Percentiles rank a stretch among this genome's conserved stretches.
phyloP scores from a whole-genome alignment of 2,888 invertebrate species.

The Nomada ruficornis region DNA sequence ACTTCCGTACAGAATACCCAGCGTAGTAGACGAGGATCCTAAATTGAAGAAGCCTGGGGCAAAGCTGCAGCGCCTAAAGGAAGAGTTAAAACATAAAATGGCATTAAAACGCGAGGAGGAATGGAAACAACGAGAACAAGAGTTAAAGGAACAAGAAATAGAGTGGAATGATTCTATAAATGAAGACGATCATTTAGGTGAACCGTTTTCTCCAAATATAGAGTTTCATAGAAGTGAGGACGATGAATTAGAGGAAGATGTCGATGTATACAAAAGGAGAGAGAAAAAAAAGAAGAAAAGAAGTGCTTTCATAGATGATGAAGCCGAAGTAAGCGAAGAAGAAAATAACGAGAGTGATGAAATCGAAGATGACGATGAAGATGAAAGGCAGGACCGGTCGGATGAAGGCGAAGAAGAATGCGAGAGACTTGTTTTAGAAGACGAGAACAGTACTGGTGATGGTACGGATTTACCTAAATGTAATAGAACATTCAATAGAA shows the following conservation, averaged over 20 bases:
- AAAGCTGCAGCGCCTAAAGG: constrained; percentile 89
- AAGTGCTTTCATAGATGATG: constrained; percentile 84
- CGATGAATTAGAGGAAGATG: constrained; percentile 77
- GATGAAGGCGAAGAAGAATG: constrained; percentile 59
- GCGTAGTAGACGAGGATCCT: constrained; percentile 67
- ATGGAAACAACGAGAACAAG: constrained; percentile 87
- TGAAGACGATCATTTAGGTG: constrained; percentile 68
- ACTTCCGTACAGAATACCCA: constrained; percentile 43
- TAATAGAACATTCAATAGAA: constrained; percentile 72
- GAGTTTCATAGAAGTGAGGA: constrained; percentile 75
- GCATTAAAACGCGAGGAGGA: constrained; percentile 89
- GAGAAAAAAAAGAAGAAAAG: constrained; percentile 61
- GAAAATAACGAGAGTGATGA: constrained; percentile 79
- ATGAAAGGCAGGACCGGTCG: constrained; percentile 73
- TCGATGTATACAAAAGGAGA: constrained; percentile 78
- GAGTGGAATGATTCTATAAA: constrained; percentile 82
- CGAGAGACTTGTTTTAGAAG: constrained; percentile 11
- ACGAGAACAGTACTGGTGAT: constrained; percentile 6
- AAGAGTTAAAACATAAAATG: constrained; percentile 90
- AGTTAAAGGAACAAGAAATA: constrained; percentile 85
- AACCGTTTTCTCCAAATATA: constrained; percentile 17
- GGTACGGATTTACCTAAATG: not conserved
- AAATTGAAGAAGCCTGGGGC: constrained; percentile 88
- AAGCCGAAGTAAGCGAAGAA: constrained; percentile 85
- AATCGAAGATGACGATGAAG: constrained; percentile 65